Evolutionary conservation across 2,797 vertebrate genomes (phyloP), one percentile per base, ranked within the genome.

Genomic region (Anolis apletophallus): DNA sequence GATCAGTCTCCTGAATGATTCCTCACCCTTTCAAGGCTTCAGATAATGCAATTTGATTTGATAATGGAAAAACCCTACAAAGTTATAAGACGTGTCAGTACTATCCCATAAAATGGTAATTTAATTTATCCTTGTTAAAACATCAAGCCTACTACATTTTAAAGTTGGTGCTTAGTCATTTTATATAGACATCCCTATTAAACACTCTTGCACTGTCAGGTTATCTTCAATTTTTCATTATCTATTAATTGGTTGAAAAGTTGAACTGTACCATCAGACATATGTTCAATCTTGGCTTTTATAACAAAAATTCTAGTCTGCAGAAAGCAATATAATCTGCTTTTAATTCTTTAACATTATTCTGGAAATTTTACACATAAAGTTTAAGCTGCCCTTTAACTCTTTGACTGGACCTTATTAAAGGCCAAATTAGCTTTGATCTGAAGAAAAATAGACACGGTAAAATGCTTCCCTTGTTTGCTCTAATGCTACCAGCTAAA

Each of bases 371-470:
- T 91, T 67, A 83, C 87, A 86, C 59, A 88, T 93, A 93, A 91
- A 90, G 90, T 87, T 91, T 91, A 80, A 55, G 32, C 55, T 72
- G 89, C 89, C 89, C 93, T 94, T 92, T 92, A 91, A 90, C 91
- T 91, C 85, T 80, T 93, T 80, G 88, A 91, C 83, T 91, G 90
- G 69, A 77, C 89, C 55, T 88, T 83, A 92, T 91, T 86, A 92
- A 95, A 93, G 80, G 34, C 83, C 87, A 84, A 74, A 67, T 93
- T 84, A 83, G 59, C 92, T 94, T 94, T 95, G 93, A 93, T 93
- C 90, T 93, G 0, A 81, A 86, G 76, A 87, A 36, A 88, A 94
- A 92, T 77, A 87, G 86, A 86, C 90, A 93, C 89, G 86, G 91
- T 82, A 92, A 91, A 94, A 93, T 36, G 26, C 36, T 86, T 85